Evolutionary conservation across 2,797 vertebrate species (phyloP), one percentile per base, ranked within the genome.

Genomic region (Catamblyrhynchus diadema): DNA sequence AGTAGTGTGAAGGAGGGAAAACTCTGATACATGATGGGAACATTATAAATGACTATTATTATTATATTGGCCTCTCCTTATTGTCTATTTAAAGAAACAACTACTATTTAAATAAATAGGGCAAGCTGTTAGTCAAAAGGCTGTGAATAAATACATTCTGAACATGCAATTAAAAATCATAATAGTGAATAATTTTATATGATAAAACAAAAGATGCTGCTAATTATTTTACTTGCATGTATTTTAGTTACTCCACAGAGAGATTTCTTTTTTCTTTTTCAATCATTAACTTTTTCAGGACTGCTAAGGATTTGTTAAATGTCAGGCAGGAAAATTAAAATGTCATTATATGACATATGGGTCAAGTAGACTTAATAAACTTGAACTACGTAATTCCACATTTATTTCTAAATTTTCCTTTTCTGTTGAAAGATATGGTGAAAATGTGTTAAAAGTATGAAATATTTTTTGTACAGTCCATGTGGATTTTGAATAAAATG

Each of bases 281-380:
- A 92, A 92, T 94, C 64, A 87, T 96, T 96, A 86, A 69, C 19
- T 96, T 93, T 91, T 95, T 82, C 93, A 90, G 94, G 90, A 93
- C 72, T 93, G 60, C 92, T 91, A 92, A 92, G 92, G 95, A 92
- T 97, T 97, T 97, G 80, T 73, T 96, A 98, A 98, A 98, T 98
- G 97, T 98, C 97, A 98, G 87, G 66, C 90, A 95, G 85, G 77
- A 81, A 97, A 97, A 97, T 98, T 97, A 97, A 98, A 98, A 98
- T 97, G 96, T 97, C 96, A 97, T 53, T 66, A 82, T 83, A 92
- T 93, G 93, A 93, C 93, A 97, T 41, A 95, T 75, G 94, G 92
- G 95, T 97, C 97, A 98, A 96, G 96, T 82, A 95, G 93, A 96
- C 92, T 96, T 96, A 96, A 96, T 97, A 97, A 96, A 93, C 85